phyloP scores from a whole-genome alignment of 2,113 vertebrate species.

The Vanacampus margaritifer region DNA sequence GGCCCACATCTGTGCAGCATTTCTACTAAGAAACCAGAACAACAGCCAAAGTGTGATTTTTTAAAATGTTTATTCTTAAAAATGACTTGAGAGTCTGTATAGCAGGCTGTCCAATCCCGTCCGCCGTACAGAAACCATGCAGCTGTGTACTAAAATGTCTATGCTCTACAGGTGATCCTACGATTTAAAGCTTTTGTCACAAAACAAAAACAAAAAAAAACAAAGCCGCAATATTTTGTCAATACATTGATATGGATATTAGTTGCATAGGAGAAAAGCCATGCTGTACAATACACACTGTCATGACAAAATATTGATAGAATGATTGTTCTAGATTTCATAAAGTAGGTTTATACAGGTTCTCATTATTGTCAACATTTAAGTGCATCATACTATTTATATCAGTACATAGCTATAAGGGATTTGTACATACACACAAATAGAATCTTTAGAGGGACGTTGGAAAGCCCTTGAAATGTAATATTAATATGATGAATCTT shows the following conservation, averaged over 20 bases:
- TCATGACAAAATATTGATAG: constrained; percentile 78
- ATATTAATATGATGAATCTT: constrained; percentile 40
- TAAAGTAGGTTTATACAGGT: constrained; percentile 62
- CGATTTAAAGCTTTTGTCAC: constrained; percentile 78
- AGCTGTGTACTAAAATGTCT: constrained; percentile 76
- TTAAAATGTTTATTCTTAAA: constrained; percentile 87
- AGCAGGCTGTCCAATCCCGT: constrained; percentile 66
- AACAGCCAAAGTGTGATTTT: constrained; percentile 25
- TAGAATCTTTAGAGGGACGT: constrained; percentile 67
- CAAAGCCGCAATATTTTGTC: constrained; percentile 63
- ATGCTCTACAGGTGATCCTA: constrained; percentile 76
- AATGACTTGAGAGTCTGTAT: constrained; percentile 77
- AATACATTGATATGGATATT: constrained; percentile 76
- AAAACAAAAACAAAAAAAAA: constrained; percentile 68
- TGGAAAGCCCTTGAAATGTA: constrained; percentile 76
- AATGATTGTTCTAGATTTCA: constrained; percentile 61
- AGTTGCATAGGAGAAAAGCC: constrained; percentile 98
- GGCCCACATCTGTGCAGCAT: neutral
- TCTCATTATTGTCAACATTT: constrained; percentile 74
- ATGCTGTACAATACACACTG: constrained; percentile 81
- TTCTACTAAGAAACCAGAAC: constrained; percentile 6
- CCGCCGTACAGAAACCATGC: constrained; percentile 81
- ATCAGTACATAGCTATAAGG: constrained; percentile 64
- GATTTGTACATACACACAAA: constrained; percentile 63
- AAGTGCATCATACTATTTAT: constrained; percentile 86